phyloP scores from a whole-genome alignment of 2,888 invertebrate genomes.

The Cactoblastis cactorum region DNA sequence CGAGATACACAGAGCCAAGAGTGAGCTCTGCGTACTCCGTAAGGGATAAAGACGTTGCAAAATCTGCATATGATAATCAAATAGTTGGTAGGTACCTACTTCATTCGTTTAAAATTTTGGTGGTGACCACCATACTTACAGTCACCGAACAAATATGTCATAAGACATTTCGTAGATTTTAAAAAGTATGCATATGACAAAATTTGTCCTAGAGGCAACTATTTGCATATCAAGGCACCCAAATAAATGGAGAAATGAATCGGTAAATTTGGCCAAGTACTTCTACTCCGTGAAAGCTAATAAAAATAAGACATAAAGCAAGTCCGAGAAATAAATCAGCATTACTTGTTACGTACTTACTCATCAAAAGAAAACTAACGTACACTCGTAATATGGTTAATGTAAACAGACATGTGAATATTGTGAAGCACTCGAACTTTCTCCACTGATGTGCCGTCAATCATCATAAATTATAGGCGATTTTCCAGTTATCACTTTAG shows the following conservation, averaged over 20 bases:
- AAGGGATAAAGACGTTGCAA: too few relatives aligned
- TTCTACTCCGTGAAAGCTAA: conserved; percentile 22
- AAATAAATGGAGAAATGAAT: not conserved
- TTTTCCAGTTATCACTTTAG: conserved; percentile 63
- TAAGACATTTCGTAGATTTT: not conserved
- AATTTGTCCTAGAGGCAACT: not conserved
- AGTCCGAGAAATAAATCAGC: conserved; percentile 29
- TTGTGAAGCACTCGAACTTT: conserved; percentile 66
- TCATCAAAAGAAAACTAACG: conserved; percentile 40
- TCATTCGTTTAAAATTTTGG: too few relatives aligned
- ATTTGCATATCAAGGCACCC: not conserved
- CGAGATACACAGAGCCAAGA: too few relatives aligned
- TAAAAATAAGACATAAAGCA: conserved; percentile 28
- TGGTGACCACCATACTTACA: too few relatives aligned
- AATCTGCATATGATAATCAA: too few relatives aligned
- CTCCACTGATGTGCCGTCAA: conserved; percentile 68
- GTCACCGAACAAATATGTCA: too few relatives aligned
- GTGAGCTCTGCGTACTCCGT: too few relatives aligned
- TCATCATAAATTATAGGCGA: conserved; percentile 63
- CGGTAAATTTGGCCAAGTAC: conserved; percentile 2
- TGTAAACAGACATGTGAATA: conserved; percentile 63
- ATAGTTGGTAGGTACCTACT: too few relatives aligned
- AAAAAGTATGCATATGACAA: not conserved
- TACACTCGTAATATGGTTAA: conserved; percentile 43
- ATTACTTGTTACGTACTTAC: conserved; percentile 26